Percentiles rank a stretch among this genome's conserved stretches.
Evolutionary conservation across 2,797 vertebrate species (phyloP).

Genomic region (Varecia variegata): DNA sequence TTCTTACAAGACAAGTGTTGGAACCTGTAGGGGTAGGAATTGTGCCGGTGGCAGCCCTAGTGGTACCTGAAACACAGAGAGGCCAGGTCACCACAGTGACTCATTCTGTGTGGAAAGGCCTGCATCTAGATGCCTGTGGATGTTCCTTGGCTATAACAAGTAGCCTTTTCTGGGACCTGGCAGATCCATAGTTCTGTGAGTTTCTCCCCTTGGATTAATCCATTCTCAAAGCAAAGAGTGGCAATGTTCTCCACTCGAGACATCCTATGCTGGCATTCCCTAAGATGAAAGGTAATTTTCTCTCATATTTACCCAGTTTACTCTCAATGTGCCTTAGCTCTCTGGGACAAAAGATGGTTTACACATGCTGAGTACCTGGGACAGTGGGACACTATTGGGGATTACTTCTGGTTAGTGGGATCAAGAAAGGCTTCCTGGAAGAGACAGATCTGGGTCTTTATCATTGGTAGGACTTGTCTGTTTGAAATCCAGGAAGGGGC

Average conservation of each 20-base stretch:
- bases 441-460: not conserved
- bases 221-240: not conserved
- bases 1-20: not conserved
- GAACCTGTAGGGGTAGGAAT: not conserved
- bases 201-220: not conserved
- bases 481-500: not conserved
- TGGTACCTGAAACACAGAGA: not conserved
- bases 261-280: not conserved
- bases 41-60: too few species aligned
- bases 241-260: too few species aligned
- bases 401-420: too few species aligned
- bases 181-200: not conserved
- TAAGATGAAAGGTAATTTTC: not conserved
- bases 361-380: not conserved
- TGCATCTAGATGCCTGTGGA: not conserved
- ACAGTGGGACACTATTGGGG: not conserved
- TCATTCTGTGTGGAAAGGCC: not conserved
- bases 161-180: not conserved
- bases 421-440: not conserved
- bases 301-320: not conserved
- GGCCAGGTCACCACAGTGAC: not conserved
- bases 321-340: not conserved
- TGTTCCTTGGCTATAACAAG: not conserved
- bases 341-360: not conserved
- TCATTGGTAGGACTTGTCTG: not conserved